Evolutionary conservation across 2,888 invertebrate genomes (phyloP), one percentile per base, ranked within the genome.

Genomic region (Cataglyphis cursor): DNA sequence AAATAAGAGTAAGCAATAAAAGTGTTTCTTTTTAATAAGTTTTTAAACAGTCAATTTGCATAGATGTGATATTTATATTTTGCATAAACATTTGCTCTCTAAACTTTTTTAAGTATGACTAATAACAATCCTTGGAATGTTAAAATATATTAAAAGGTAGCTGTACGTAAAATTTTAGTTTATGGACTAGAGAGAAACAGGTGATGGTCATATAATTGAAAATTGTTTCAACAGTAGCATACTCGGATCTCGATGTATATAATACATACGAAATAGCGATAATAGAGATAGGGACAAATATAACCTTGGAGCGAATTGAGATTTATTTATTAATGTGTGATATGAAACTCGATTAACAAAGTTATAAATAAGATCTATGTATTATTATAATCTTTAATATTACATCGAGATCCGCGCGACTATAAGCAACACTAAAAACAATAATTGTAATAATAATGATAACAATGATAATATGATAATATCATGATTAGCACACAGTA

Each of bases 111-210:
- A 59, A 70, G 31, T 70, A 44, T 44, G 68, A 76, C 38, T 78
- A 76, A 78, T 38, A 70, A 78, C 28, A 59, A 57, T 57, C 4
- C 15, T 70, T 44, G 78, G 78, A 78, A 78, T 78, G 78, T 78
- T 78, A 78, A 70, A 15, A 78, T 54, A 68, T 18, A 78, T 70
- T 65, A 54, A 76, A 78, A 70, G 38, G 21, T 54, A 68, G 78
- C 57, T 78, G 44, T 31, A 44, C n/a, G 18, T 78, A 4, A 57
- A 78, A 59, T 78, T 78, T 21, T 44, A 70, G 44, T n/a, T 70
- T 21, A 18, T 57, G n/a, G 78, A 78, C 70, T 78, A 78, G 78
- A 35, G 35, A 35, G 35, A 68, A 74, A 76, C 51, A 38, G 15
- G 38, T 76, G 54, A 76, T 38, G 28, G 28, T 18, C 38, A 54